Evolutionary conservation across 1,140 invertebrate species (phyloP).

Genomic region (Aphaenogaster floridana): DNA sequence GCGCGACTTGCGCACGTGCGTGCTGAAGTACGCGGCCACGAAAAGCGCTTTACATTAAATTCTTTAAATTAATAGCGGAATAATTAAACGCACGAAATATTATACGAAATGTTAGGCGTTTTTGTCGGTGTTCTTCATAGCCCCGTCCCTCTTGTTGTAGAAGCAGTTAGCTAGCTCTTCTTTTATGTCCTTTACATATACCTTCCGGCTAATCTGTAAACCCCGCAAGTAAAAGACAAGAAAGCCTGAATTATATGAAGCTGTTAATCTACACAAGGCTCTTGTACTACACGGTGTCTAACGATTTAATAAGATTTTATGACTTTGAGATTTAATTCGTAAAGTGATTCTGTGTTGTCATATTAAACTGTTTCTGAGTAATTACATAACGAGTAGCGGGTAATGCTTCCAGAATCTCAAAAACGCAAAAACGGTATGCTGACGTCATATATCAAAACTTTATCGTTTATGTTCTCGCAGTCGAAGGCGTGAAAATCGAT

Average conservation of each 20-base stretch:
- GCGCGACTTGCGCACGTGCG: slow-evolving; percentile 58
- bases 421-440: background rate
- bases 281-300: background rate
- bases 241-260: background rate
- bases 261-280: background rate
- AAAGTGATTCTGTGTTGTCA: background rate
- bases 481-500: slow-evolving; percentile 33
- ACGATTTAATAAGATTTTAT: slow-evolving; percentile 12
- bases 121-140: background rate
- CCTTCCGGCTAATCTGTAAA: background rate
- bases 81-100: slow-evolving; percentile 13
- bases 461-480: slow-evolving; percentile 4
- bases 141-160: background rate
- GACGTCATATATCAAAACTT: background rate
- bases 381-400: background rate
- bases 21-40: slow-evolving; percentile 1
- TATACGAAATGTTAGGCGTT: background rate
- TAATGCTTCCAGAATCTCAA: background rate
- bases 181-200: background rate
- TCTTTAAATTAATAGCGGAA: slow-evolving; percentile 15
- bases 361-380: slow-evolving; percentile 1
- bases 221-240: background rate
- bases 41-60: slow-evolving; percentile 57
- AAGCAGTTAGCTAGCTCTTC: background rate
- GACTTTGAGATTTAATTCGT: background rate